Percentiles rank a stretch among this genome's conserved stretches.
phyloP scores from a whole-genome alignment of 1,140 invertebrate species.

The Druon quercuslanigerum region DNA sequence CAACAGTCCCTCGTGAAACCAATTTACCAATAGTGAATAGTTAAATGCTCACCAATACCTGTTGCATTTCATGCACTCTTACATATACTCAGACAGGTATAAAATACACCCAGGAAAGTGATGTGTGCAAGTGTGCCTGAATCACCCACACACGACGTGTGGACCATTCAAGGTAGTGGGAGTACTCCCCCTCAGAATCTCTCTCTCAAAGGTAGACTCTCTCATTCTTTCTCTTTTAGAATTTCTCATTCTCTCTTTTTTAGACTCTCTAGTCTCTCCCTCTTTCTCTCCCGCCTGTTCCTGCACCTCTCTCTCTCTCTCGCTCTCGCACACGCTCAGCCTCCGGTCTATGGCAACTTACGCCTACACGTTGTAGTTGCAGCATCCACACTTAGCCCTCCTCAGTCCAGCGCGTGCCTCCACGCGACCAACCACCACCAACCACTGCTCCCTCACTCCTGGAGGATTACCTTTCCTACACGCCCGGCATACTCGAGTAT shows the following conservation, averaged over 20 bases:
- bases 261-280: conserved; percentile 20
- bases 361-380: conserved; percentile 74
- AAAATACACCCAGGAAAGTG: conserved; percentile 39
- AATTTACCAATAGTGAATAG: no score
- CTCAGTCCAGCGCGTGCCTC: conserved; percentile 75
- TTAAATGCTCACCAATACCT: not conserved
- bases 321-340: conserved; percentile 50
- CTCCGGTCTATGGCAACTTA: conserved; percentile 67
- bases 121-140: conserved; percentile 59
- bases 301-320: conserved; percentile 42
- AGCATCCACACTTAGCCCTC: conserved; percentile 74
- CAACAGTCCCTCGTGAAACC: no score
- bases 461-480: conserved; percentile 52
- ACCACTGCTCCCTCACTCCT: conserved; percentile 67
- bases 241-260: conserved; percentile 15
- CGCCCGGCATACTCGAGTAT: conserved; percentile 47
- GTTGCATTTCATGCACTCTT: not conserved
- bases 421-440: conserved; percentile 75
- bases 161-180: conserved; percentile 55
- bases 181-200: conserved; percentile 47
- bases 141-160: conserved; percentile 56
- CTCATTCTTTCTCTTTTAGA: conserved; percentile 30
- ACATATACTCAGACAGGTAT: conserved; percentile 40
- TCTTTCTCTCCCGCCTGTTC: conserved; percentile 26
- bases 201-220: conserved; percentile 37